phyloP scores from a whole-genome alignment of 1,140 invertebrate genomes.

The Aphelenchoides besseyi region DNA sequence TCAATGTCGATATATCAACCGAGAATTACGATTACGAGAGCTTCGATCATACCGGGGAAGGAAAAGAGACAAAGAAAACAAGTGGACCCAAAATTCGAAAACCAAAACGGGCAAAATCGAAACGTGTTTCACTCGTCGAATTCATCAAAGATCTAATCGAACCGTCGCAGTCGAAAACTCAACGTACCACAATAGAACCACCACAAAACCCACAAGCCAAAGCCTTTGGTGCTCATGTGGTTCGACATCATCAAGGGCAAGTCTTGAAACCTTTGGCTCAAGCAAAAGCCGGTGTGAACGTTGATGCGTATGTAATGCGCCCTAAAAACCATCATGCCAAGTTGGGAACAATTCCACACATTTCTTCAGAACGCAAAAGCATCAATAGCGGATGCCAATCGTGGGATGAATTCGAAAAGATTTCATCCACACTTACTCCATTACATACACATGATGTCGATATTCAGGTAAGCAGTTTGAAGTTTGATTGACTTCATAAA shows the following conservation, averaged over 20 bases:
- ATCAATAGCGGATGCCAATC: not conserved
- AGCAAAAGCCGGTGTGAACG: not conserved
- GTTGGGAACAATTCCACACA: not conserved
- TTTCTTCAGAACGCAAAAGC: not conserved
- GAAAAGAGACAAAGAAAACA: not conserved
- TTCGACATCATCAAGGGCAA: not conserved
- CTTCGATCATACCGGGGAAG: not conserved
- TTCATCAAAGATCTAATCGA: not conserved
- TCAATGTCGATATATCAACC: not conserved
- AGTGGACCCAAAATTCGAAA: not conserved
- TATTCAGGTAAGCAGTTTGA: not conserved
- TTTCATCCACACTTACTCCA: not conserved
- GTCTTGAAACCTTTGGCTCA: not conserved
- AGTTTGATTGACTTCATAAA: too few species aligned
- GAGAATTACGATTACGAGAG: conserved; percentile 7
- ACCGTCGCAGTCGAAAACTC: not conserved
- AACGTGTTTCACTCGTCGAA: not conserved
- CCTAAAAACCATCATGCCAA: not conserved
- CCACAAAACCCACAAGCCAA: too few species aligned
- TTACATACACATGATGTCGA: not conserved
- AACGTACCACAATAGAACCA: not conserved
- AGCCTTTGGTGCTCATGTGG: too few species aligned
- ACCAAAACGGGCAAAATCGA: not conserved
- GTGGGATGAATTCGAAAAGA: not conserved
- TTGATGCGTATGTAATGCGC: not conserved